Percentiles rank a stretch among this genome's conserved stretches.
Evolutionary conservation across 2,113 vertebrate genomes (phyloP).

Genomic region (Pseudopodoces humilis): DNA sequence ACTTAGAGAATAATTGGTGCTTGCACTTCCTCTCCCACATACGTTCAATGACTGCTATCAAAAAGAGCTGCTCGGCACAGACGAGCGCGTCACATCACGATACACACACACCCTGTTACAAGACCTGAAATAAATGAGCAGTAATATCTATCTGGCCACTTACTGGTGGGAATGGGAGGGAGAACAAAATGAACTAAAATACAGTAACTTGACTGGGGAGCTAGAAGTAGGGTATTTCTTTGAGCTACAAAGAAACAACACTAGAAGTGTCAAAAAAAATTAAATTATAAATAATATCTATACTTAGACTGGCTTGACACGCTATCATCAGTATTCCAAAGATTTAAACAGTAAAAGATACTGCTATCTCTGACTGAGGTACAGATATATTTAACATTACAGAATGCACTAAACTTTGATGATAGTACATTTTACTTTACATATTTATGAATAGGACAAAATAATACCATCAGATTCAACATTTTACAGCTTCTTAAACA

Average conservation of each 20-base stretch:
- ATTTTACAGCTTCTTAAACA: background rate
- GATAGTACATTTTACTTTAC: background rate
- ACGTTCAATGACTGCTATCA: background rate
- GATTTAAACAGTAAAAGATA: background rate
- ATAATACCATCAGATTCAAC: conserved; percentile 8
- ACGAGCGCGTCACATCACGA: background rate
- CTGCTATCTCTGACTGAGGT: background rate
- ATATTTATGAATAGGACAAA: conserved; percentile 3
- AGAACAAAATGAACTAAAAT: background rate
- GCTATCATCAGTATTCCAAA: background rate
- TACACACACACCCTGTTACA: background rate
- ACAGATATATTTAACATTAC: background rate
- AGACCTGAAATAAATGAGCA: background rate
- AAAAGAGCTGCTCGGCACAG: background rate
- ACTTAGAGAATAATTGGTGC: background rate
- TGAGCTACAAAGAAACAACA: background rate
- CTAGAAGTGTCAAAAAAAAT: background rate
- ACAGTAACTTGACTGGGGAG: background rate
- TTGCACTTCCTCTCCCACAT: background rate
- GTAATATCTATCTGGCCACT: background rate
- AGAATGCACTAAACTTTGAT: background rate
- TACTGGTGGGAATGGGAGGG: background rate
- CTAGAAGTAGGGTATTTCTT: background rate
- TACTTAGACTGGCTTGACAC: background rate
- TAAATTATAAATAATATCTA: background rate